A percentile compares a stretch with the other conserved stretches of the same genome.
Evolutionary conservation across 2,888 invertebrate species (phyloP).

Genomic region (Noctua janthe): DNA sequence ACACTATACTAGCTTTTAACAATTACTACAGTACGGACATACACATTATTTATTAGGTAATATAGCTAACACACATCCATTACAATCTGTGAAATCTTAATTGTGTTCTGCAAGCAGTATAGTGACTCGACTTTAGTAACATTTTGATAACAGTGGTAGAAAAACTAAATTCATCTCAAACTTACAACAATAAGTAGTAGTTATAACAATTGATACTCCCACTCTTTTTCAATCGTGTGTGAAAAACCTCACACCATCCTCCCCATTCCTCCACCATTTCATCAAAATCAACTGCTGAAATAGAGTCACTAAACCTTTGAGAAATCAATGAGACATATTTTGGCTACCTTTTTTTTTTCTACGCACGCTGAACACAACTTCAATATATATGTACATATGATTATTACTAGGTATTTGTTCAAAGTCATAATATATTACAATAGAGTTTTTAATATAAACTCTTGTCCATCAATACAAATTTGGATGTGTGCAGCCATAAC

Average conservation of each 20-base stretch:
- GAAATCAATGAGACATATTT: not conserved
- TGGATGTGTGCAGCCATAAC: conserved; percentile 52
- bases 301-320: conserved; percentile 1
- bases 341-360: not conserved
- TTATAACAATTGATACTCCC: not conserved
- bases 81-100: not conserved
- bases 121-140: conserved; percentile 1
- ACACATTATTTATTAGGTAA: conserved; percentile 30
- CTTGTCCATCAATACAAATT: not conserved
- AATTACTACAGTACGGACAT: conserved; percentile 45
- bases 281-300: not conserved
- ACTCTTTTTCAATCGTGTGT: not conserved
- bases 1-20: conserved; percentile 62
- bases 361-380: conserved; percentile 21
- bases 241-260: not conserved
- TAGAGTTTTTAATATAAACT: not conserved
- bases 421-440: conserved; percentile 19
- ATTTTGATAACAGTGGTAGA: not conserved
- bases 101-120: not conserved
- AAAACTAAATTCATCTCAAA: not conserved
- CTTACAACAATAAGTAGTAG: not conserved
- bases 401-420: conserved; percentile 52
- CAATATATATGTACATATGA: not conserved
- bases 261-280: not conserved
- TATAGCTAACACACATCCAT: conserved; percentile 58